Base-by-base conservation (phyloP, 1,140 invertebrate genomes). In the Leptoteleia sp. region DNA sequence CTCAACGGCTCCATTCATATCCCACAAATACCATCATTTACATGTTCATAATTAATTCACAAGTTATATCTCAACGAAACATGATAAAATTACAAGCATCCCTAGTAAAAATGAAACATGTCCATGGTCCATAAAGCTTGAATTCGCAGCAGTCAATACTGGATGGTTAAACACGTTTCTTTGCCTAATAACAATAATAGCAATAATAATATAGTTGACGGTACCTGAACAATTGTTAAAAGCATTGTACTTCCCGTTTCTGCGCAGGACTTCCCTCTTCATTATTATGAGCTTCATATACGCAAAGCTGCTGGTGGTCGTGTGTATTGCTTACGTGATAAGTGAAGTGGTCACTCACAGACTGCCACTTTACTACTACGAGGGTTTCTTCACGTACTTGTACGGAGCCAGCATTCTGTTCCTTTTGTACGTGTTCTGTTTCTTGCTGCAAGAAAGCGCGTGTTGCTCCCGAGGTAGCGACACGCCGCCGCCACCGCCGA, bases 361-460 rank as follows among this genome's bases (percentile, higher is more conserved):
- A 88, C 91, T 97, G 65, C 96, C 96, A 47, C 92, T 97, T 25
- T 97, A 96, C 89, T 94, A 94, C 83, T 97, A 97, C 91, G 96
- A 99, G 93, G 96, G 95, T 64, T 98, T 99, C 91, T 99, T 98
- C 91, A 96, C 98, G 38, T 99, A 98, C 89, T 92, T 99, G 38
- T 99, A 99, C 89, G 95, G 95, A 77, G 93, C 95, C 89, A 98
- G 96, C 89, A 97, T 99, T 85, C 89, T 98, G 70, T 99, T 99
- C 91, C 92, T 99, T 79, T 91, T 98, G 76, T 99, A 99, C 90
- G 96, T 98, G 40, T 98, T 98, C 91, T 96, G 96, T 89, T 99
- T 98, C 91, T 92, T 99, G 62, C 93, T 99, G 59, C 95, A 97
- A 92, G 96, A 97, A 88, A 94, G 95, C 90, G 92, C 94, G 65